Evolutionary conservation across 2,113 vertebrate species (phyloP), one percentile per base, ranked within the genome.

Genomic region (Irena cyanogastra): DNA sequence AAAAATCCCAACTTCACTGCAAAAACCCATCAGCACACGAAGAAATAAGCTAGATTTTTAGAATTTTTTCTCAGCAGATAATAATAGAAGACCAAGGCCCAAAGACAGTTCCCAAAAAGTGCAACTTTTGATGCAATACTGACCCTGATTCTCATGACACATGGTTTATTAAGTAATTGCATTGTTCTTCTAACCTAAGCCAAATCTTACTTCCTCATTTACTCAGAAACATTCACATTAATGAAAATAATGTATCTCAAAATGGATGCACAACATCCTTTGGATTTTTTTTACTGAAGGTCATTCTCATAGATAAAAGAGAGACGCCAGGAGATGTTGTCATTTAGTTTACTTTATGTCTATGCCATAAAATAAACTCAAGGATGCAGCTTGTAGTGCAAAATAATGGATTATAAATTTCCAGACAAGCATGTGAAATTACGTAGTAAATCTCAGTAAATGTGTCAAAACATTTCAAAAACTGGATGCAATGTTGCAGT

Each of bases 381-480:
- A 91, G 91, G 94, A 94, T 94, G 75, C 75, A 81, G 56, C 35
- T 35, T 85, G 64, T 56, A 86, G 59, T 49, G 47, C 60, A 95
- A 89, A 94, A 94, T 90, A 92, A 94, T 88, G 90, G 79, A 83
- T 90, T 88, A 85, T 71, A 94, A 91, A 91, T 95, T 91, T 66
- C 74, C 74, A 84, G 72, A 79, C 66, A 72, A 84, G 85, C 83
- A 87, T 82, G 59, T 66, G 47, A 86, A 95, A 95, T 92, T 81
- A 59, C 71, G 49, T 63, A 89, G 54, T 93, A 97, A 96, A 97
- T 96, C 83, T 86, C 26, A 9, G 39, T 11, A 8, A 94, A 86
- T 47, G 44, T 92, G 90, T 95, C 93, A 96, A 79, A 95, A 82
- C 90, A 82, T 92, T 94, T 80, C 44, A 96, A 88, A 92, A 90